These are phyloP conservation scores for Acanthopagrus latus DNA, from an alignment of 2,797 vertebrate genomes.

Conservation along the genomic window DNA sequence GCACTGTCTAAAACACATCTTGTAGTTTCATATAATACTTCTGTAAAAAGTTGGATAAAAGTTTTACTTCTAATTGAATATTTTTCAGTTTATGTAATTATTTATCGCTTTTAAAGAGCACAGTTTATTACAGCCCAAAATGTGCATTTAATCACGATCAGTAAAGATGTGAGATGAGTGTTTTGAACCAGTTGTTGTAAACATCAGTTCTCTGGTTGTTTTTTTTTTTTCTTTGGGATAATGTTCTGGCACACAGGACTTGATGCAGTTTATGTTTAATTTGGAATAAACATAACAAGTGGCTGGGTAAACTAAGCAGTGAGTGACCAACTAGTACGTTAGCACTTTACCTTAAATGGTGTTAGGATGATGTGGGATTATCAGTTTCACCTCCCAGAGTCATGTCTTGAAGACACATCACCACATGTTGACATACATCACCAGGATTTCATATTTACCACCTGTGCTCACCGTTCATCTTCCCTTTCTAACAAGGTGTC, in stretches of 20 bases:
- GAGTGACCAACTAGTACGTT: neutral
- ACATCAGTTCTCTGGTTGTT: neutral
- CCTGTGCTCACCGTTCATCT: neutral
- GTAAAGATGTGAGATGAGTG: too few species aligned
- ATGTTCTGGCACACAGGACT: neutral
- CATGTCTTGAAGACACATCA: neutral
- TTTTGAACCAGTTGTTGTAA: neutral
- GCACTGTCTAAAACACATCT: too few species aligned
- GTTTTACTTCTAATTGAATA: too few species aligned
- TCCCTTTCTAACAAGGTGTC: neutral
- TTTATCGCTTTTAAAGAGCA: neutral
- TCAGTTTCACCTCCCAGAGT: neutral
- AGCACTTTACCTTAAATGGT: neutral
- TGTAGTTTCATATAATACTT: neutral
- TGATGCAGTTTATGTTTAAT: neutral
- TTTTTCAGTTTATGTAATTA: neutral
- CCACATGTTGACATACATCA: neutral
- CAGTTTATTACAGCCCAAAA: neutral
- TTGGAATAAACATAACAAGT: slow-evolving; percentile 4
- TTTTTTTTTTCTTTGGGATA: neutral
- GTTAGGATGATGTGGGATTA: neutral
- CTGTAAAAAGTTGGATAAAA: neutral
- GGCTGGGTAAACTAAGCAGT: neutral
- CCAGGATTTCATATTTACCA: neutral
- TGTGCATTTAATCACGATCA: neutral